Evolutionary conservation across 2,797 vertebrate genomes (phyloP).

Genomic region (Liparis tanakae): DNA sequence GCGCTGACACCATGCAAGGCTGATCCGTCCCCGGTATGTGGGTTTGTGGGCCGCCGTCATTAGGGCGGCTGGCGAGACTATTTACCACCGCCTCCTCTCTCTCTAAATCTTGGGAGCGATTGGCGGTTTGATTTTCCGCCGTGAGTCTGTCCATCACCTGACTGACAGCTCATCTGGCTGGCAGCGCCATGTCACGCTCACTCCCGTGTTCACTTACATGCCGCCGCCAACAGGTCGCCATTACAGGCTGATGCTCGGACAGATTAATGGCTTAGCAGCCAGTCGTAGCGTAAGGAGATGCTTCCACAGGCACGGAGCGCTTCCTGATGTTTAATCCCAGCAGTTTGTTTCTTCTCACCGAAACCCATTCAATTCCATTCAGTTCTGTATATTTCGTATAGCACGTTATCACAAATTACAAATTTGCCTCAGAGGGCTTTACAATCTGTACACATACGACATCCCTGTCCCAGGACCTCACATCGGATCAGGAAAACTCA

Average conservation of each 20-base stretch:
- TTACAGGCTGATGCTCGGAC: conserved; percentile 42
- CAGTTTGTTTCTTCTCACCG: too few species aligned
- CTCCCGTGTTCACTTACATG: conserved; percentile 46
- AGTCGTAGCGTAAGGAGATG: conserved; percentile 36
- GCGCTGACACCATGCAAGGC: conserved; percentile 52
- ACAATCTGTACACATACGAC: too few species aligned
- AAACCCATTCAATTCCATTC: too few species aligned
- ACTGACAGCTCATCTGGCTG: conserved; percentile 59
- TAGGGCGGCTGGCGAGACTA: conserved; percentile 40
- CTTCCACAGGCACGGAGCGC: conserved; percentile 11
- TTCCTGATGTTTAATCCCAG: too few species aligned
- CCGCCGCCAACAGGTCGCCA: conserved; percentile 31
- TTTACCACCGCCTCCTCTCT: conserved; percentile 28
- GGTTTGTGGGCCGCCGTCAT: conserved; percentile 69
- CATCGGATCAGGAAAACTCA: too few species aligned
- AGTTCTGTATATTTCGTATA: too few species aligned
- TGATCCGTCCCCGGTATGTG: conserved; percentile 58
- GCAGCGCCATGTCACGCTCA: conserved; percentile 41
- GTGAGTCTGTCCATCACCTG: conserved; percentile 61
- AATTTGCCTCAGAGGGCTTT: too few species aligned
- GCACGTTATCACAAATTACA: too few species aligned
- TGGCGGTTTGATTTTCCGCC: conserved; percentile 30
- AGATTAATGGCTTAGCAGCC: conserved; percentile 64
- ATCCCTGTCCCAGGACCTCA: too few species aligned
- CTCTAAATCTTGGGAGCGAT: conserved; percentile 26